Evolutionary conservation across 2,797 vertebrate genomes (phyloP).

Genomic region (Erpetoichthys calabaricus): DNA sequence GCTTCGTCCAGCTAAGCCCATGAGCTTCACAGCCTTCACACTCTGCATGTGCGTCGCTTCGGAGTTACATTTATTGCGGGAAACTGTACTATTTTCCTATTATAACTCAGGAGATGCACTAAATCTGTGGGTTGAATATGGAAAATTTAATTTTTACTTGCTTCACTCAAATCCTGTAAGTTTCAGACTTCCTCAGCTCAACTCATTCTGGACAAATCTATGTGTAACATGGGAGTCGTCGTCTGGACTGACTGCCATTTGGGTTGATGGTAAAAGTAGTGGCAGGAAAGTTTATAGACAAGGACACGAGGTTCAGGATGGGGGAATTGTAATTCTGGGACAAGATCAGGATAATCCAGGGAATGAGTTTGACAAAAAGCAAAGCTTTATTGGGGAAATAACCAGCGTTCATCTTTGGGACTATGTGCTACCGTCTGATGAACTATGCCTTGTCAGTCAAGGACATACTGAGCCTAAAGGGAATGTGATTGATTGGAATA

Average conservation of each 20-base stretch:
- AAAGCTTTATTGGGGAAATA: conserved; percentile 22
- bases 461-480: fast-evolving
- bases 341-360: conserved; percentile 18
- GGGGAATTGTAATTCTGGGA: conserved; percentile 9
- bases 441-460: fast-evolving
- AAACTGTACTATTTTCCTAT: no score
- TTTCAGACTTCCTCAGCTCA: not conserved
- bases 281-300: conserved; percentile 15
- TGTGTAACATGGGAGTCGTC: conserved; percentile 5
- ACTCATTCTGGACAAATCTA: not conserved
- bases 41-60: no score
- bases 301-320: not conserved
- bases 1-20: no score
- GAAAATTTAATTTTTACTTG: not conserved
- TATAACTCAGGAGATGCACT: conserved; percentile 4
- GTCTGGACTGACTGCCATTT: conserved; percentile 12
- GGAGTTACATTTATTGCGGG: no score
- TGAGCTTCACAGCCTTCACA: no score
- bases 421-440: fast-evolving
- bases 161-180: no score
- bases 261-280: conserved; percentile 12
- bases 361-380: fast-evolving
- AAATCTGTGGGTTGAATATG: not conserved
- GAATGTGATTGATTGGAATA: conserved; percentile 1
- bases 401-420: conserved; percentile 15